A percentile compares a stretch with the other conserved stretches of the same genome.
Evolutionary conservation across 2,888 invertebrate genomes (phyloP).

Genomic region (Pteria penguin): DNA sequence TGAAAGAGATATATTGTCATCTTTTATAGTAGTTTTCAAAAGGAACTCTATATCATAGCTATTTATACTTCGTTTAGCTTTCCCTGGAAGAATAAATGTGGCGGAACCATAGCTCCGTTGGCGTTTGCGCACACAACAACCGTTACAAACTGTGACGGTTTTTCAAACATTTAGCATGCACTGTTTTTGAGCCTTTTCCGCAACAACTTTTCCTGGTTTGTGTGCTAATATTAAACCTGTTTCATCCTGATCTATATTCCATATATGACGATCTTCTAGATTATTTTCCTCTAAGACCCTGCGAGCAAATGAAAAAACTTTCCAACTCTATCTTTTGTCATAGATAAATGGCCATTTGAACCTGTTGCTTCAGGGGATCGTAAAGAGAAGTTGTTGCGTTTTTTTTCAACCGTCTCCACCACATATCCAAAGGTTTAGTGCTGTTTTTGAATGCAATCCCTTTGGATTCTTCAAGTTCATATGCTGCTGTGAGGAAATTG

Average conservation of each 20-base stretch:
- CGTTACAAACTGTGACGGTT: constrained; percentile 27
- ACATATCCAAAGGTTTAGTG: constrained; percentile 23
- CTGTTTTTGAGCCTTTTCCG: background rate
- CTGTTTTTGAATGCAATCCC: constrained; percentile 26
- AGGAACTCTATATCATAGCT: background rate
- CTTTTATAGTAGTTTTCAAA: background rate
- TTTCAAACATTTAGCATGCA: constrained; percentile 29
- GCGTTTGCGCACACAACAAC: constrained; percentile 49
- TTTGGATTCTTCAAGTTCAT: constrained; percentile 19
- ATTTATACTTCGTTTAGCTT: constrained; percentile 18
- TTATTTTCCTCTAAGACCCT: constrained; percentile 15
- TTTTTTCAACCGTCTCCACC: constrained; percentile 38
- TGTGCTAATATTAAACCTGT: constrained; percentile 17
- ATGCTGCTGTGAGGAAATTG: constrained; percentile 26
- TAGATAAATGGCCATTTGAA: constrained; percentile 26
- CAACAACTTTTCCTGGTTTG: background rate
- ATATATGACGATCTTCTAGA: background rate
- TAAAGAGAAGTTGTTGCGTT: constrained; percentile 33
- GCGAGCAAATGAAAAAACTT: constrained; percentile 19
- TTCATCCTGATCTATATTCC: constrained; percentile 49
- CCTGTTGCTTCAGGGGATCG: constrained; percentile 34
- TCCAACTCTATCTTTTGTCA: constrained; percentile 22
- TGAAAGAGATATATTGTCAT: background rate
- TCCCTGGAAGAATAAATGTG: constrained; percentile 48
- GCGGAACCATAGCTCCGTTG: constrained; percentile 26